A percentile compares a stretch with the other conserved stretches of the same genome.
phyloP scores from a whole-genome alignment of 2,888 invertebrate species.

The Timandra comae region DNA sequence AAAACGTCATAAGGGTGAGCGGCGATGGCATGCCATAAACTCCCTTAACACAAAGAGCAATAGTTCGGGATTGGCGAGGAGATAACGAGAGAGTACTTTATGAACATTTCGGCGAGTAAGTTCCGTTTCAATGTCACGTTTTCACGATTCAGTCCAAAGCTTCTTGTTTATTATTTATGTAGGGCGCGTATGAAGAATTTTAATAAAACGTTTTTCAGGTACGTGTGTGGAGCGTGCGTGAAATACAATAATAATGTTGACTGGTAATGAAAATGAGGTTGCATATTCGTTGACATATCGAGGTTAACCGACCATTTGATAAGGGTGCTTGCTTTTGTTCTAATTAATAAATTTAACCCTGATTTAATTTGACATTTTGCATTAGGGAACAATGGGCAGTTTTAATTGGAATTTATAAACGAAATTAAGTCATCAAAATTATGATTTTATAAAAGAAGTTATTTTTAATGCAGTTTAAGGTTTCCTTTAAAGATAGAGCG shows the following conservation, averaged over 20 bases:
- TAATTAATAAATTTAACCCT: slow-evolving; percentile 5
- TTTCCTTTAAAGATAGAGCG: too few relatives aligned
- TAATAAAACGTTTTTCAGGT: slow-evolving; percentile 30
- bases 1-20: slow-evolving; percentile 38
- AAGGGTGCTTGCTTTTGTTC: slow-evolving; percentile 7
- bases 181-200: slow-evolving; percentile 36
- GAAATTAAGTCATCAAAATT: too few relatives aligned
- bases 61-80: slow-evolving; percentile 26
- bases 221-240: slow-evolving; percentile 16
- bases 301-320: slow-evolving; percentile 13
- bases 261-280: slow-evolving; percentile 17
- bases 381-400: too few relatives aligned
- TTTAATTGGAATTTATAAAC: too few relatives aligned
- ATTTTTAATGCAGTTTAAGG: too few relatives aligned
- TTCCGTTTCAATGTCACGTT: slow-evolving; percentile 52
- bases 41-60: slow-evolving; percentile 29
- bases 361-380: not conserved
- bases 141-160: slow-evolving; percentile 43
- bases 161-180: slow-evolving; percentile 51
- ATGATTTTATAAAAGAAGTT: too few relatives aligned
- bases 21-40: slow-evolving; percentile 28
- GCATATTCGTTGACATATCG: slow-evolving; percentile 13
- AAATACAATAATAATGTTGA: slow-evolving; percentile 17
- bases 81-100: slow-evolving; percentile 12
- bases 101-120: slow-evolving; percentile 33